phyloP scores from a whole-genome alignment of 2,797 vertebrate genomes.

The Myiothlypis coronata region DNA sequence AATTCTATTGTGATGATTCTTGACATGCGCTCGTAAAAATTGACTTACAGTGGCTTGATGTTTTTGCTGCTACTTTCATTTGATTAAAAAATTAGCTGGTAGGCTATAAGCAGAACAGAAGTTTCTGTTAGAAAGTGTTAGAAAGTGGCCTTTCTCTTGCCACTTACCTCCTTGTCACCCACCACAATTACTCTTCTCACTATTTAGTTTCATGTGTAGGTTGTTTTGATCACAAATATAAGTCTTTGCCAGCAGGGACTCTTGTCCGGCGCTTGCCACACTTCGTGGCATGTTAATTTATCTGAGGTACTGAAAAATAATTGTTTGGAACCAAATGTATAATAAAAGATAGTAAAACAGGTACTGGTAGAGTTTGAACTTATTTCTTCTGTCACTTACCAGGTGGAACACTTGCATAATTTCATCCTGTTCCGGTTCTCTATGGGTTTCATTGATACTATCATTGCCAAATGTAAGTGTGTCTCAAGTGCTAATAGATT shows the following conservation, averaged over 20 bases:
- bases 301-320: not conserved
- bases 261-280: not conserved
- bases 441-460: constrained; percentile 95
- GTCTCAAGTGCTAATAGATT: not conserved
- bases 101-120: not conserved
- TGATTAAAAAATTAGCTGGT: not conserved
- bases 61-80: not conserved
- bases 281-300: not conserved
- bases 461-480: constrained; percentile 95
- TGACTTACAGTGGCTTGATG: not conserved
- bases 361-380: not conserved
- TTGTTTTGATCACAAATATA: not conserved
- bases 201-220: not conserved
- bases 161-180: not conserved
- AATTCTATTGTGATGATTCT: not conserved
- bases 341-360: not conserved
- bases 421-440: constrained; percentile 98
- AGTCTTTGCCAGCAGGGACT: not conserved
- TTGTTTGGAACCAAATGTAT: not conserved
- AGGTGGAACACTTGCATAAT: constrained; percentile 96
- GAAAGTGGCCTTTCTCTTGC: not conserved
- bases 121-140: not conserved
- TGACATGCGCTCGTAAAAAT: not conserved
- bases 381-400: constrained; percentile 20
- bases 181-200: not conserved